Evolutionary conservation across 2,113 vertebrate genomes (phyloP), one percentile per base, ranked within the genome.

Genomic region (Phalacrocorax aristotelis): DNA sequence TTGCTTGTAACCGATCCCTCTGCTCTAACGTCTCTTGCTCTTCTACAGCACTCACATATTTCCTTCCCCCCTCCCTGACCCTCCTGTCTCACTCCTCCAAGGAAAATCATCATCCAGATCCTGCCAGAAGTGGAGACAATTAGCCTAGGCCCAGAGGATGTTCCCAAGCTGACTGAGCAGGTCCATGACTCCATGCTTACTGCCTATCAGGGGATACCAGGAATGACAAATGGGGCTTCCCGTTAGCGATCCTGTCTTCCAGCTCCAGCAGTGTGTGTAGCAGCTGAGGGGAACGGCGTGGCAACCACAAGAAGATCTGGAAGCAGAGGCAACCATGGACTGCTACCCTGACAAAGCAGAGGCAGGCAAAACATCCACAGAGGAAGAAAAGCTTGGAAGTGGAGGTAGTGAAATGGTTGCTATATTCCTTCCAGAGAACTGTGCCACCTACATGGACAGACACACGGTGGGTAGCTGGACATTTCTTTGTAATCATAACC

Each of bases 151-250:
- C 74, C 91, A 9, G 81, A 82, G 0, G 65, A 96, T 32, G 87
- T 95, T 54, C 89, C 93, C 77, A 91, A 71, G 81, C 87, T 91
- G 42, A 91, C 80, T 0, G 79, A 91, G 55, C 93, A 94, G 57
- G 77, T 96, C 83, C 61, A 32, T 55, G 91, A 93, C 52, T 87
- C 94, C 87, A 97, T 96, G 96, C 15, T 95, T 10, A 55, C 58
- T 1, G 0, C 69, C 83, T 94, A 55, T 49, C 72, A 89, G 26
- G 34, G 3, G 11, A 82, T 94, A 71, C 93, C 89, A 0, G 94
- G 77, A 64, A 75, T 78, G 77, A 68, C 3, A 0, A 94, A 91
- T 0, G 23, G 69, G 34, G 27, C 83, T 84, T 82, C 91, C n/a
- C 87, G 34, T 21, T 62, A 94, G 68, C 0, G 0, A 64, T 21